Percentiles rank a stretch among this genome's conserved stretches.
phyloP scores from a whole-genome alignment of 2,888 invertebrate species.

The Drosophila borborema region DNA sequence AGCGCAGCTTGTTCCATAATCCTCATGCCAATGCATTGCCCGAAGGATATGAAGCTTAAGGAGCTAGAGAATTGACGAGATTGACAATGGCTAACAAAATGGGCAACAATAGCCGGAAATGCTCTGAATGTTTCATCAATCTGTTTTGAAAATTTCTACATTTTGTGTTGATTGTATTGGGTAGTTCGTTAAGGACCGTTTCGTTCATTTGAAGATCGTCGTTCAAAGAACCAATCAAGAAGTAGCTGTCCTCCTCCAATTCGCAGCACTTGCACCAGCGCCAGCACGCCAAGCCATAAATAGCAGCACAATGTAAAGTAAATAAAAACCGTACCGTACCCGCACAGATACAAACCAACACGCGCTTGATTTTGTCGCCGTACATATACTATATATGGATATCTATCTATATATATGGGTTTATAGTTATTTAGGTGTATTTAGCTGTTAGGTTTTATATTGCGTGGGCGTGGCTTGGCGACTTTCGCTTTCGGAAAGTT shows the following conservation, averaged over 20 bases:
- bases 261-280: not conserved
- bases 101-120: too few relatives aligned
- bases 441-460: slow-evolving; percentile 2
- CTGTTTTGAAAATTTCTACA: not conserved
- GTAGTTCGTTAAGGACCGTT: not conserved
- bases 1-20: slow-evolving; percentile 94
- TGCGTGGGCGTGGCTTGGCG: slow-evolving; percentile 15
- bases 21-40: slow-evolving; percentile 91
- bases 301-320: not conserved
- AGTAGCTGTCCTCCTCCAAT: not conserved
- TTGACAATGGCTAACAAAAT: not conserved
- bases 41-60: slow-evolving; percentile 89
- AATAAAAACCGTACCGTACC: slow-evolving; percentile 31
- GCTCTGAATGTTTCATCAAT: not conserved
- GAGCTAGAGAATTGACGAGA: not conserved
- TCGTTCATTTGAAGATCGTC: slow-evolving; percentile 1
- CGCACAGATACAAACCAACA: slow-evolving; percentile 10
- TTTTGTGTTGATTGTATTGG: slow-evolving; percentile 8
- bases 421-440: not conserved
- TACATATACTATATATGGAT: not conserved
- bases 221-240: not conserved
- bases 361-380: not conserved
- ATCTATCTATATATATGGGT: not conserved
- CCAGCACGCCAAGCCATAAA: not conserved
- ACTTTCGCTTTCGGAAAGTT: slow-evolving; percentile 48